phyloP scores from a whole-genome alignment of 2,797 vertebrate genomes.

The Sebastes umbrosus region DNA sequence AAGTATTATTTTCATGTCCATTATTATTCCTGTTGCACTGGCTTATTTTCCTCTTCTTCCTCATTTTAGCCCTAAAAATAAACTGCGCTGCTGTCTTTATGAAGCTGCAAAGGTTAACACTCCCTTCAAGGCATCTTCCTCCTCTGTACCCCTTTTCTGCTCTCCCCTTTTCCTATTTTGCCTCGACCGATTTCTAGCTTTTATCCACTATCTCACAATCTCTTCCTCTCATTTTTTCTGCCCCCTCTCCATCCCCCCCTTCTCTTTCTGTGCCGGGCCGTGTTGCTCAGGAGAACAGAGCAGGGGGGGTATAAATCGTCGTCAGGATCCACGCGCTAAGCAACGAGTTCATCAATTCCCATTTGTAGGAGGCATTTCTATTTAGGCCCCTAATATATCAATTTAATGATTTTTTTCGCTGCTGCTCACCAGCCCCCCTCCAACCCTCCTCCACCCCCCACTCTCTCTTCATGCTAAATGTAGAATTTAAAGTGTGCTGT shows the following conservation, averaged over 20 bases:
- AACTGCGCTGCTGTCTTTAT: conserved; percentile 43
- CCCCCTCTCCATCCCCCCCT: no score
- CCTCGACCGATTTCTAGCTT: conserved; percentile 29
- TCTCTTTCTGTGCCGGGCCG: conserved; percentile 48
- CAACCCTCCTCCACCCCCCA: conserved; percentile 14
- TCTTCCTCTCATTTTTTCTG: conserved; percentile 10
- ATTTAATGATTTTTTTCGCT: conserved; percentile 76
- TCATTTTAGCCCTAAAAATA: conserved; percentile 59
- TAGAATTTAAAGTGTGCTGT: conserved; percentile 67
- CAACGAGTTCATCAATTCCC: conserved; percentile 84
- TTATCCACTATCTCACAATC: conserved; percentile 53
- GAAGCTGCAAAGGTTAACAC: conserved; percentile 77
- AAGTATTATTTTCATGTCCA: not conserved
- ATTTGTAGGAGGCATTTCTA: conserved; percentile 83
- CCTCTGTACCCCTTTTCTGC: conserved; percentile 16
- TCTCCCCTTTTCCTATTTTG: conserved; percentile 28
- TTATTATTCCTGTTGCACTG: not conserved
- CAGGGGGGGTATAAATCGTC: conserved; percentile 51
- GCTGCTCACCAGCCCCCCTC: conserved; percentile 17
- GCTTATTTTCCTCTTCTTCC: conserved; percentile 9
- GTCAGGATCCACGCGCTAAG: conserved; percentile 65
- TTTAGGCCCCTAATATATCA: conserved; percentile 84
- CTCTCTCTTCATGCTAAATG: conserved; percentile 60
- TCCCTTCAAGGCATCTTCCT: conserved; percentile 69
- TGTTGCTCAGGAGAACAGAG: conserved; percentile 72